A percentile compares a stretch with the other conserved stretches of the same genome.
phyloP scores from a whole-genome alignment of 2,888 invertebrate species.

The Lasioglossum villosulum region DNA sequence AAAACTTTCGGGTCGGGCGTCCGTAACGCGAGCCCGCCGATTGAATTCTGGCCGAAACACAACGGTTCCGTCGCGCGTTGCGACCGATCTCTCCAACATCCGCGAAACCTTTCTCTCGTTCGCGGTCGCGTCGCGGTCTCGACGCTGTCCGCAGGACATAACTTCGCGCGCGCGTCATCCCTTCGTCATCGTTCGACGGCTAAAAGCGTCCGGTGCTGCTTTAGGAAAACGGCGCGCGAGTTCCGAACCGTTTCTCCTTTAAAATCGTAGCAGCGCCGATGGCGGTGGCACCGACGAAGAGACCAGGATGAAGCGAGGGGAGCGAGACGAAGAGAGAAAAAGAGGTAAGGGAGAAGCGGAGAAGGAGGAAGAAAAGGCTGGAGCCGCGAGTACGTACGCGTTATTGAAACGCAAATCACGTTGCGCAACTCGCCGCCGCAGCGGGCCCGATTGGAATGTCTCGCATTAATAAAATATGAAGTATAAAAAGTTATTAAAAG shows the following conservation, averaged over 20 bases:
- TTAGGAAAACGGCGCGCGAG: not conserved
- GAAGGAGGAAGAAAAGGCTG: conserved; percentile 53
- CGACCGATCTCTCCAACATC: not conserved
- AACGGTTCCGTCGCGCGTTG: not conserved
- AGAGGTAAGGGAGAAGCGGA: conserved; percentile 5
- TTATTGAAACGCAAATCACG: conserved; percentile 83
- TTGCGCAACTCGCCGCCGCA: conserved; percentile 77
- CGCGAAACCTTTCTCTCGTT: not conserved
- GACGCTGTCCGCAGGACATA: not conserved
- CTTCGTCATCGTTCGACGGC: not conserved
- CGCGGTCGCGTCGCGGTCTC: not conserved
- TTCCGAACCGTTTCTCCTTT: not conserved
- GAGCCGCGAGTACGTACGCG: conserved; percentile 69
- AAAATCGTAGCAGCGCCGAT: not conserved
- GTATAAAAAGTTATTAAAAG: conserved; percentile 81
- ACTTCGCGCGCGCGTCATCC: not conserved
- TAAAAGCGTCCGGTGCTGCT: not conserved
- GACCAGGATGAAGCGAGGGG: not conserved
- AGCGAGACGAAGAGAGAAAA: not conserved
- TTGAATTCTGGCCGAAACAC: not conserved
- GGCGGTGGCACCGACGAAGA: not conserved
- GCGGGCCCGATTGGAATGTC: conserved; percentile 78
- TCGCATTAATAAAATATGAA: conserved; percentile 82
- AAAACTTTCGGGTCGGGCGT: not conserved
- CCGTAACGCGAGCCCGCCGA: not conserved